These are phyloP conservation scores for Platysteira castanea DNA, from an alignment of 2,113 vertebrate genomes.

Conservation along the genomic window DNA sequence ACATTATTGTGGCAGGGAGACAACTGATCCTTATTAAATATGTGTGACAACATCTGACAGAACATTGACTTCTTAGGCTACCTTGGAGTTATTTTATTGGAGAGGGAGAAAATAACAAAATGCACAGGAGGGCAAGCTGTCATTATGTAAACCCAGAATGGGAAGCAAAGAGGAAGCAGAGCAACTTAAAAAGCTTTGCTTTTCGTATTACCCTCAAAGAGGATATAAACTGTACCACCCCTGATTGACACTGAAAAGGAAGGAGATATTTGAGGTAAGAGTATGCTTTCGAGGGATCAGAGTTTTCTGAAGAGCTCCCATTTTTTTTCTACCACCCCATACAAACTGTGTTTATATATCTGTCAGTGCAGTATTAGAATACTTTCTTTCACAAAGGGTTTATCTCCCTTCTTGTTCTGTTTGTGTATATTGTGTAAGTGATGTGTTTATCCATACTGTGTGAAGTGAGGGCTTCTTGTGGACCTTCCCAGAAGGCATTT, in stretches of 20 bases:
- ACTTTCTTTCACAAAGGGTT: not conserved
- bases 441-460: not conserved
- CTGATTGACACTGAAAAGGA: not conserved
- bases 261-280: not conserved
- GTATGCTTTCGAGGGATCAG: not conserved
- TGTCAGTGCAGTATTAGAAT: not conserved
- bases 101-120: not conserved
- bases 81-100: not conserved
- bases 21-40: not conserved
- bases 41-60: not conserved
- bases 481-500: not conserved
- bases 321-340: not conserved
- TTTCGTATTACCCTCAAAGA: not conserved
- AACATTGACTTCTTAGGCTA: not conserved
- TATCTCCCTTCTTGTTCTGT: not conserved
- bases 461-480: not conserved
- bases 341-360: not conserved
- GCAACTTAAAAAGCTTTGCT: not conserved
- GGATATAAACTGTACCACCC: not conserved
- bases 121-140: not conserved
- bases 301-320: not conserved
- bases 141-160: not conserved
- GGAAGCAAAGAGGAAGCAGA: not conserved
- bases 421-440: not conserved
- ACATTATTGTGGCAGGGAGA: not conserved